phyloP scores from a whole-genome alignment of 1,140 invertebrate genomes.

The Chironomus tepperi region DNA sequence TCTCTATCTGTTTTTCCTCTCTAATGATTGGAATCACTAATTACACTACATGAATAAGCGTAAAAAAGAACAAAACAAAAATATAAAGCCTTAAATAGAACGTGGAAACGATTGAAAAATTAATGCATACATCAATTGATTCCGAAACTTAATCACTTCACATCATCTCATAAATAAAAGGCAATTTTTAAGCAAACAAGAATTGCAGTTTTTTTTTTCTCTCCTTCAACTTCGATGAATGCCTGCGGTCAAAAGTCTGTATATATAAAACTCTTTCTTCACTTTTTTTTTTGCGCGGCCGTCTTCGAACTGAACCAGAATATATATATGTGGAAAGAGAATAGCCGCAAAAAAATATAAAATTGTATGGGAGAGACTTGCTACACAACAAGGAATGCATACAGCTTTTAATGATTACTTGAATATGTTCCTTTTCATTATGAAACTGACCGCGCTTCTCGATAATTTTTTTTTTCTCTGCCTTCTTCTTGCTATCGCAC shows the following conservation, averaged over 20 bases:
- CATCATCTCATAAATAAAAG: neutral
- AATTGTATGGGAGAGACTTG: neutral
- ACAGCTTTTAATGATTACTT: conserved; percentile 3
- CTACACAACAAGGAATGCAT: neutral
- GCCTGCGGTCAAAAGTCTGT: conserved; percentile 20
- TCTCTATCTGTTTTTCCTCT: no score
- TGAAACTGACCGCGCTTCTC: neutral
- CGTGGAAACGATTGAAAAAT: neutral
- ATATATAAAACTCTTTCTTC: neutral
- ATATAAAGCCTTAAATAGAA: neutral
- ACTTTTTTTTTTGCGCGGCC: neutral
- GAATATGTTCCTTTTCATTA: conserved; percentile 13
- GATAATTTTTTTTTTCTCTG: neutral
- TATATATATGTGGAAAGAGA: neutral
- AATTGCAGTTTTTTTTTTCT: neutral
- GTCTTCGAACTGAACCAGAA: neutral
- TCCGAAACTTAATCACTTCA: neutral
- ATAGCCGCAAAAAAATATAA: neutral
- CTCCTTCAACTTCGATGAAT: neutral
- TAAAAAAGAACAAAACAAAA: neutral
- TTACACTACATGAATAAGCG: neutral
- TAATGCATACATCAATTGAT: conserved; percentile 20
- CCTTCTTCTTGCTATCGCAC: neutral
- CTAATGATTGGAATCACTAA: neutral
- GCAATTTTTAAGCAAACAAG: conserved; percentile 1